phyloP scores from a whole-genome alignment of 1,140 invertebrate species.

The Neomicropteryx cornuta region DNA sequence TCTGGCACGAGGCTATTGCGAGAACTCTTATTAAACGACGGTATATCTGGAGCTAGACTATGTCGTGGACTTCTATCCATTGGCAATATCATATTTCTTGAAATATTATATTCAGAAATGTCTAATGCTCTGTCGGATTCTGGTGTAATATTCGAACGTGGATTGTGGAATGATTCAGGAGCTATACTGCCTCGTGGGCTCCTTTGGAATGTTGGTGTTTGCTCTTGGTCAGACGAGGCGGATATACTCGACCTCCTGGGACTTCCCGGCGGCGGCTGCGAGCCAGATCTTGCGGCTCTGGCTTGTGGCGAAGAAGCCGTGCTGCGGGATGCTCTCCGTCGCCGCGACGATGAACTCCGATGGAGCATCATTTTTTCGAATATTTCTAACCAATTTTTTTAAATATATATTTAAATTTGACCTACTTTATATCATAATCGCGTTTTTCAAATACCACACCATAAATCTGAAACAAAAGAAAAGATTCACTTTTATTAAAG shows the following conservation, averaged over 20 bases:
- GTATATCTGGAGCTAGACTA: conserved; percentile 44
- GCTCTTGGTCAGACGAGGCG: conserved; percentile 33
- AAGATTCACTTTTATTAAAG: too few species aligned
- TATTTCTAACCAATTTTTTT: too few species aligned
- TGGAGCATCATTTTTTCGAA: too few species aligned
- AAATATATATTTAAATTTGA: too few species aligned
- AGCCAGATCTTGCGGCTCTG: conserved; percentile 30
- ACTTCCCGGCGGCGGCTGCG: conserved; percentile 30
- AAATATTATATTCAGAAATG: not conserved
- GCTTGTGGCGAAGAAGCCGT: conserved; percentile 50
- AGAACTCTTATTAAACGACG: conserved; percentile 27
- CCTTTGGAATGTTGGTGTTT: conserved; percentile 28
- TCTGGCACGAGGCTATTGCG: conserved; percentile 39
- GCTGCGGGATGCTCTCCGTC: conserved; percentile 49
- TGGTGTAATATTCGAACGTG: conserved; percentile 34
- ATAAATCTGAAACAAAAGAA: too few species aligned
- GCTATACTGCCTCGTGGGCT: conserved; percentile 41
- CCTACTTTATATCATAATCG: too few species aligned
- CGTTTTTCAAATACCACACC: too few species aligned
- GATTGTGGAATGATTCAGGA: conserved; percentile 31
- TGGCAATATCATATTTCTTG: conserved; percentile 27
- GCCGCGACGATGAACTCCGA: conserved; percentile 53
- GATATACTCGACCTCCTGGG: conserved; percentile 29
- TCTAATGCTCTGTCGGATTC: conserved; percentile 20
- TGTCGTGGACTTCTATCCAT: conserved; percentile 46